Evolutionary conservation across 2,113 vertebrate species (phyloP), one percentile per base, ranked within the genome.

Genomic region (Aphyosemion australe): DNA sequence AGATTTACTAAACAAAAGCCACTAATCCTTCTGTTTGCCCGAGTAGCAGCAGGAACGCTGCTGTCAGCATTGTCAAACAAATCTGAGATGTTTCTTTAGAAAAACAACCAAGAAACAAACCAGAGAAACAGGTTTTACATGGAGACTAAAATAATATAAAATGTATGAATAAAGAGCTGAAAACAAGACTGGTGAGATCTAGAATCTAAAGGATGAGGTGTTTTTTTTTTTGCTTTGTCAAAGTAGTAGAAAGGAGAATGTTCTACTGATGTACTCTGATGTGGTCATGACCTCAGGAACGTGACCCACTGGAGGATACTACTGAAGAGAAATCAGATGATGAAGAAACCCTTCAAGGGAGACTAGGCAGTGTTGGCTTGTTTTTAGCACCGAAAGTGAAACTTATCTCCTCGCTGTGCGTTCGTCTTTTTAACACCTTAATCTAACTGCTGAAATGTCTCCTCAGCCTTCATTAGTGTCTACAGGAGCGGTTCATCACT

Each of bases 11-110:
- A 72, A 69, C 65, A 63, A 79, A 79, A 26, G 2, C 53, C 32
- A 8, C 12, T 66, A 73, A 84, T 79, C 65, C 45, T 39, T 42
- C 65, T 80, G 54, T 84, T 82, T 42, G 49, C 39, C 61, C 56
- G 56, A 64, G 39, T 19, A 15, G 48, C 60, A 21, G 63, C 49
- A 18, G 47, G 42, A 55, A 48, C 1, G 10, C 21, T 50, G 39
- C 45, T 63, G 55, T 19, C 52, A 32, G n/a, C 18, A 59, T 69
- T 60, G 53, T 19, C 55, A 37, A 21, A 19, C 20, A 60, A 19
- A 65, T 49, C 56, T 26, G 2, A 51, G 7, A 10, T 5, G 39
- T 42, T 42, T 42, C 1, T 39, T 39, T 42, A 13, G 41, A 42
- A n/a, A 46, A 48, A 2, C 34, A 18, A 19, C 8, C 2, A 16